Evolutionary conservation across 2,888 invertebrate species (phyloP), one percentile per base, ranked within the genome.

Genomic region (Chromoteleia sp.): DNA sequence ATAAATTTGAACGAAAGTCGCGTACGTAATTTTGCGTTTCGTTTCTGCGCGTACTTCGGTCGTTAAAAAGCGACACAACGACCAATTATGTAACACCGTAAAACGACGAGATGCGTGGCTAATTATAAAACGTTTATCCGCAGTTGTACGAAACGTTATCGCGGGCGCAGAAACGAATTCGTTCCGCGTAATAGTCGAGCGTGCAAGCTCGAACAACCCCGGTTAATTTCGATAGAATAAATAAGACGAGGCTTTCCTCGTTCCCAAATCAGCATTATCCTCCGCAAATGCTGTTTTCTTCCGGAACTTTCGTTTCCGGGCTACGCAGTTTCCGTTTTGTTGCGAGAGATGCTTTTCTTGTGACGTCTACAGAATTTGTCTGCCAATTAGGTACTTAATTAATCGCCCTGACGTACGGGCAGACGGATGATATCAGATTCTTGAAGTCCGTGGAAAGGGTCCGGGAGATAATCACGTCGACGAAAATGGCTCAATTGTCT

Each of bases 331-430:
- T 71, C 21, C 50, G 50, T 45, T 59, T 39, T 59, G 29, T 45
- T 50, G 36, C 21, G 19, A n/a, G 43, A 39, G 10, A 39, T 29
- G 48, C 56, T 39, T 48, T 59, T 56, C 30, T 59, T 43, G 54
- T 56, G 54, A 63, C 50, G 63, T 52, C 63, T 12, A 15, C 15
- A 56, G 58, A 65, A 75, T 75, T 75, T 50, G 39, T 58, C 36
- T 33, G 65, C 54, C 74, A 75, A 75, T 75, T 65, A 65, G 65
- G 48, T 36, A 48, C 65, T 75, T 50, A 65, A 75, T 65, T 61
- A 61, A 52, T 61, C 45, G 65, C n/a, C 50, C 7, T 15, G 41
- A 73, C 19, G 63, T 33, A 54, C 63, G 17, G 33, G 6, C 54
- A 39, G 63, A 54, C 43, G 25, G 63, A 54, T 54, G 39, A 50